Evolutionary conservation across 2,888 invertebrate species (phyloP), one percentile per base, ranked within the genome.

Genomic region (Emmelina monodactyla): DNA sequence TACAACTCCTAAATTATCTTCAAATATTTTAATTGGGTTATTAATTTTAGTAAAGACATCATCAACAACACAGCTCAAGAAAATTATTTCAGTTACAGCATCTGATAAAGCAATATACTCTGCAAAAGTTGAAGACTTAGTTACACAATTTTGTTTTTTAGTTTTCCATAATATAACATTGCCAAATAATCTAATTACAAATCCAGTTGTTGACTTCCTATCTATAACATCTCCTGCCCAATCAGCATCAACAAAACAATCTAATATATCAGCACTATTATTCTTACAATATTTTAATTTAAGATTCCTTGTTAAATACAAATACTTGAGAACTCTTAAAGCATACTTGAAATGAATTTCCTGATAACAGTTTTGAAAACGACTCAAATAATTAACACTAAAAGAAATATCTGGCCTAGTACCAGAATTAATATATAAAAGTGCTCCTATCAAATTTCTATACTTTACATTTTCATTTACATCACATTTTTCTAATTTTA

Each of bases 351-450:
- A 43, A 34, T 37, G 37, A 16, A 28, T 43, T 11, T 39, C 32
- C 33, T 37, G 12, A 35, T 28, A 41, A 22, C 40, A 38, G 22
- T 38, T 41, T 34, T 41, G 40, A 19, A 33, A 44, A 9, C 55
- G 35, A 45, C 55, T 44, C 30, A 58, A 31, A 14, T 52, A 55
- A 44, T 57, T 46, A 37, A 43, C 47, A 46, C 33, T 42, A 41
- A 39, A 45, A 2, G 43, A 35, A 15, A 41, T 37, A 31, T 41
- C 41, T 32, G 43, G 41, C 28, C 43, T 33, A 11, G 38, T 41
- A 3, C 40, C 41, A 22, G 35, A 34, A 12, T 31, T 37, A n/a
- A 43, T 38, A 33, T 43, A 43, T 29, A 41, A 31, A 1, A 43
- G 12, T 19, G 32, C 39, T 9, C 43, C 43, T 31, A 43, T 39